Base-by-base conservation (phyloP, 1,140 invertebrate genomes). In the Acromyrmex heyeri region DNA sequence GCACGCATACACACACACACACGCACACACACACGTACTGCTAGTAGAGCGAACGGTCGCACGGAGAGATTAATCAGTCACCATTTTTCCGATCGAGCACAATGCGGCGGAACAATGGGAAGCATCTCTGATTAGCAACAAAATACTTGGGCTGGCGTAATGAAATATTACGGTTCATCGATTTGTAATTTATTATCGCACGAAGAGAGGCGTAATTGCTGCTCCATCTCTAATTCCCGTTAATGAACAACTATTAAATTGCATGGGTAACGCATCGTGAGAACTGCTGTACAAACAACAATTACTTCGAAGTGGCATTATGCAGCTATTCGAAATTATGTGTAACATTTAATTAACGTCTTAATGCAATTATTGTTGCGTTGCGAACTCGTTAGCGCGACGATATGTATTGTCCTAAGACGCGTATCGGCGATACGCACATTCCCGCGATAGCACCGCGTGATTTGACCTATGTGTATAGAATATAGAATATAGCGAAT, bases 241-340 rank as follows among this genome's bases (percentile, higher is more conserved):
- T 86, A 90, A 91, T 91, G 90, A 90, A 77, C 89, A 91, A 91
- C 89, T 90, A 88, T 91, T 91, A 88, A 82, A 88, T 88, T 81
- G 86, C 76, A 62, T 86, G 81, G 75, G 75, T 88, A 86, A 88
- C 86, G 76, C 75, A 76, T 82, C 81, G 69, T 76, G 78, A 86
- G 76, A 81, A 90, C 89, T 88, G 89, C 70, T 91, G 87, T 91
- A 88, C 89, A 90, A 90, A 90, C 88, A 90, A 90, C 81, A 88
- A 91, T 90, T 90, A 90, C 82, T 87, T 70, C 69, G 82, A 38
- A 72, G 86, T 64, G 76, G 82, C 76, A 82, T 90, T 90, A 82
- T 64, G 82, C 81, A 77, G 57, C 81, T 83, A 86, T 91, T 38
- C 69, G 44, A 76, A 89, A 88, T 90, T 88, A 91, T 88, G 89